Evolutionary conservation across 2,797 vertebrate species (phyloP).

Genomic region (Anabas testudineus): DNA sequence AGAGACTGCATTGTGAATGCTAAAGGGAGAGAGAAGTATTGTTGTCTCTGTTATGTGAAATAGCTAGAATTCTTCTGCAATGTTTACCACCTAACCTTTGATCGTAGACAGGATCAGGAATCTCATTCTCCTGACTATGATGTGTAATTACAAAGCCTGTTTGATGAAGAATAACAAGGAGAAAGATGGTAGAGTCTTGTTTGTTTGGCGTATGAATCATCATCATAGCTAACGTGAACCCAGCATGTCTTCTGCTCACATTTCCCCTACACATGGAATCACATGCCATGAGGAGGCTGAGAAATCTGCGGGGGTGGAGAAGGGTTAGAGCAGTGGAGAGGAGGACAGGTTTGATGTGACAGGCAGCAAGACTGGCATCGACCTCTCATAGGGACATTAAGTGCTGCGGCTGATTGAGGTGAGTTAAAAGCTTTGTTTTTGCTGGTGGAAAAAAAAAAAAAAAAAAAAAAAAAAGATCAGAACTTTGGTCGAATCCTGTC

Average conservation of each 20-base stretch:
- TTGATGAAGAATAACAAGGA: constrained; percentile 31
- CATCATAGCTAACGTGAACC: constrained; percentile 29
- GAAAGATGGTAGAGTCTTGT: constrained; percentile 9
- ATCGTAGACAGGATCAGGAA: constrained; percentile 15
- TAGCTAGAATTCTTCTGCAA: constrained; percentile 20
- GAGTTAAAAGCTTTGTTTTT: constrained; percentile 50
- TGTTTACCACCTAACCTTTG: constrained; percentile 25
- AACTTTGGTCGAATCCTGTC: constrained; percentile 39
- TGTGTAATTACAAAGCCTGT: constrained; percentile 35
- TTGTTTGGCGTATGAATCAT: constrained; percentile 47
- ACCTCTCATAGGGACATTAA: constrained; percentile 65
- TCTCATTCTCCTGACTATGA: constrained; percentile 9
- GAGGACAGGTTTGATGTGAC: constrained; percentile 64
- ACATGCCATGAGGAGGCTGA: constrained; percentile 47
- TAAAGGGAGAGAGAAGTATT: constrained; percentile 6
- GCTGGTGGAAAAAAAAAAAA: constrained; percentile 27
- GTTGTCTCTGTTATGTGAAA: constrained; percentile 34
- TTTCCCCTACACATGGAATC: constrained; percentile 60
- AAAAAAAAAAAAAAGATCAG: constrained; percentile 40
- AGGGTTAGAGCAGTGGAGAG: constrained; percentile 36
- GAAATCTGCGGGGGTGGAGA: constrained; percentile 11
- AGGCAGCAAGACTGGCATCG: constrained; percentile 66
- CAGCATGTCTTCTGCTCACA: constrained; percentile 40
- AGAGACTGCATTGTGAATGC: constrained; percentile 40
- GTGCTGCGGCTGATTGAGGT: constrained; percentile 67